Evolutionary conservation across 23 tunicate genomes (phyloP), one percentile per base, ranked within the genome.

Genomic region (Aplidium turbinatum): DNA sequence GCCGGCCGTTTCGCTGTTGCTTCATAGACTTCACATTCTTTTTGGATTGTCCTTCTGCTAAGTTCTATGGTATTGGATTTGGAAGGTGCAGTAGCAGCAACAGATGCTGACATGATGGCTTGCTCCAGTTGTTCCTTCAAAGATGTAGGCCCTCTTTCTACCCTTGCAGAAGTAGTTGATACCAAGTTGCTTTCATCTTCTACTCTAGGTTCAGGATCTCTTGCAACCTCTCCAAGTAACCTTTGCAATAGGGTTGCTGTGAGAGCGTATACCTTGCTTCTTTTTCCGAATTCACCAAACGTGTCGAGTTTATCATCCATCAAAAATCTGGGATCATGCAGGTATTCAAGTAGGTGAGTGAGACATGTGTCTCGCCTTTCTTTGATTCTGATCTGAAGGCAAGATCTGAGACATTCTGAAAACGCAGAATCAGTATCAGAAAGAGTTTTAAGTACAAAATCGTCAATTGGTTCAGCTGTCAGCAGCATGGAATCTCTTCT

Each of bases 51-150:
- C 67, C 51, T 66, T 66, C 76, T 78, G 83, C 3, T 78, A n/a
- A n/a, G n/a, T n/a, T n/a, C n/a, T n/a, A n/a, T n/a, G n/a, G n/a
- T n/a, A n/a, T n/a, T n/a, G n/a, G n/a, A n/a, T n/a, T n/a, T 78
- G 76, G 68, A 60, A 63, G 76, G 58, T 19, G 68, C 68, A 68
- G 58, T 75, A 24, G 80, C 52, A 46, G 80, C 68, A 39, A 47
- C 42, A 29, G 72, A 63, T 77, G 82, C 82, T 63, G 82, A 63
- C 82, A 33, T 77, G 72, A 77, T 77, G 25, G 82, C 82, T 62
- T 45, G 72, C 72, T 77, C 82, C 26, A 77, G 60, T 77, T 47
- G 61, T 21, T 62, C 61, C 58, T 63, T 45, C 34, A 77, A 73
- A 63, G 82, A 77, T 61, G 29, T 60, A 61, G 58, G 27, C 47